Base-by-base conservation (phyloP, 1,140 invertebrate genomes). In the Eciton burchellii region DNA sequence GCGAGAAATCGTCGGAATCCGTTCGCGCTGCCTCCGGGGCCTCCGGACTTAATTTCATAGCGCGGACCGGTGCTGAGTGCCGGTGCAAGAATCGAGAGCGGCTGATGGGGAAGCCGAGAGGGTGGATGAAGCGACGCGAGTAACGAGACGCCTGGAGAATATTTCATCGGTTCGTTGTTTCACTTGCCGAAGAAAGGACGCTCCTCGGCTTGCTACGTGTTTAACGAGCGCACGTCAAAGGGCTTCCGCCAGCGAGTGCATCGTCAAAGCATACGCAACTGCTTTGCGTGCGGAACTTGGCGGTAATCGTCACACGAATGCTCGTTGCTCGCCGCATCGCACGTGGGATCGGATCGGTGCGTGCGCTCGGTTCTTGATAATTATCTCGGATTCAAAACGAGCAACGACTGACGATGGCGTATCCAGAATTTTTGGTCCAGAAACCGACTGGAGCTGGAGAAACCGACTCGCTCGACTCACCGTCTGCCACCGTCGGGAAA, bases 41-140 rank as follows among this genome's bases (percentile, higher is more conserved):
- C 73, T 83, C 71, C 63, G 77, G 73, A 87, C 66, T 89, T 86
- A 87, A 88, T 84, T 84, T 87, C 79, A 84, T 89, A 89, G 88
- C 83, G 88, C 79, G 81, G 54, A 81, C 71, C 60, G 52, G 45
- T 49, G 74, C 83, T 65, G n/a, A 71, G 43, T 45, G 26, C 41
- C 19, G 77, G 59, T 66, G 43, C 47, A 81, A 84, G 74, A 62
- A 56, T 82, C 65, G 43, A 52, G 82, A 81, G 70, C 35, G 62
- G 82, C 52, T n/a, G n/a, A 19, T 35, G 45, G 43, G 79, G 56
- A 79, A 62, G 65, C 21, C 35, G 49, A 35, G 59, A 49, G 24
- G 16, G 56, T 66, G 63, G 16, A 68, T 66, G 63, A 45, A 79
- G 35, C 45, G 52, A 68, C 63, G 74, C 35, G 35, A 6, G 21